Evolutionary conservation across 2,888 invertebrate species (phyloP), one percentile per base, ranked within the genome.

Genomic region (Microplitis deprimator): DNA sequence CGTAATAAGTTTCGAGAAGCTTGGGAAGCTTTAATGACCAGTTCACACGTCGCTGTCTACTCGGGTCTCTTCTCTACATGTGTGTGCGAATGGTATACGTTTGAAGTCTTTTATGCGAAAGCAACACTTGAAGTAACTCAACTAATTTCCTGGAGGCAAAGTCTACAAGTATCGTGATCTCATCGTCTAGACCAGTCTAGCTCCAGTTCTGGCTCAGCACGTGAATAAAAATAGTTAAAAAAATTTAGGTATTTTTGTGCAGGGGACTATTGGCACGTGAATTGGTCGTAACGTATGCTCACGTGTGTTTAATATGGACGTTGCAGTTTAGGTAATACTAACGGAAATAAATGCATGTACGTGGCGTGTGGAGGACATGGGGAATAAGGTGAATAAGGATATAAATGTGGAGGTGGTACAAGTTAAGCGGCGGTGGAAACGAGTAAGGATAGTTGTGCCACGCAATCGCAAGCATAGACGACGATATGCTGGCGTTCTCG

Each of bases 221-320:
- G 5, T 50, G 13, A 50, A 50, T 50, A 13, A 50, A 50, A 29
- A 29, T 29, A 29, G 29, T 29, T 29, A 29, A 29, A 29, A 29
- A 29, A 50, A 79, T 80, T 81, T 78, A 71, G 77, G 75, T 77
- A 80, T 78, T 78, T 78, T 76, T 73, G 64, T 74, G 17, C 41
- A 50, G 13, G 50, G 16, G 67, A 29, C 64, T 20, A 73, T 60
- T 60, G 71, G 61, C 73, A 69, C 68, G 67, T 64, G 75, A 75
- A 62, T 69, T 62, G 50, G 50, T 40, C 38, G 29, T 69, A 64
- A 68, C 68, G 7, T 38, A 71, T 39, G 40, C 77, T 81, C 80
- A 82, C 82, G 81, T 80, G 81, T 80, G 78, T 79, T 81, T 80
- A 81, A 80, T 82, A 82, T 81, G 74, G 39, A 61, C 61, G 61